A percentile compares a stretch with the other conserved stretches of the same genome.
Conservation (phyloP, 2,113 vertebrate species). For the Bubalus kerabau region DNA sequence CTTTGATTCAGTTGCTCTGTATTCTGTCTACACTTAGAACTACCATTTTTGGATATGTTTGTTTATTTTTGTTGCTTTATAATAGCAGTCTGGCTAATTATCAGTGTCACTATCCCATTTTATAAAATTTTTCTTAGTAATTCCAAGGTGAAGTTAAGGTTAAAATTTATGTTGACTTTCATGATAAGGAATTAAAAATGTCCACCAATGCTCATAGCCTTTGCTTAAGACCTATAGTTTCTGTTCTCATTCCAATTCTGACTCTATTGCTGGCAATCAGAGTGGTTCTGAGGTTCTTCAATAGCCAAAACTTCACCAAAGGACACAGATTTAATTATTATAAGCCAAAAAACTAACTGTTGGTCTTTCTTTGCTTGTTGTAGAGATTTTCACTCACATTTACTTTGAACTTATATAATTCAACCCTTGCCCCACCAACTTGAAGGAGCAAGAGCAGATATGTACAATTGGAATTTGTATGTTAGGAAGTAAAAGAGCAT, state of each 20-base stretch:
- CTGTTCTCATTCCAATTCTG: neutral
- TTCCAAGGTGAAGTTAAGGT: neutral
- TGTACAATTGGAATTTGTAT: neutral
- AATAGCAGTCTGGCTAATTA: neutral
- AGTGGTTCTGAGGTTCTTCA: neutral
- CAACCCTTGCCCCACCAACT: neutral
- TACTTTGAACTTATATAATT: neutral
- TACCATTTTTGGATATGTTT: neutral
- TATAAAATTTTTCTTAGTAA: neutral
- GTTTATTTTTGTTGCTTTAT: neutral
- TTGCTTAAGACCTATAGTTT: neutral
- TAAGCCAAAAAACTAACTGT: neutral
- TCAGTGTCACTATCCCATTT: neutral
- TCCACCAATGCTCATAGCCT: accelerated
- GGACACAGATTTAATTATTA: neutral
- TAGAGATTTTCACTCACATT: neutral
- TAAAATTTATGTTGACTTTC: neutral
- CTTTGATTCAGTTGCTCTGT: neutral
- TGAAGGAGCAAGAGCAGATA: neutral
- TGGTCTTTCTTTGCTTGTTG: neutral
- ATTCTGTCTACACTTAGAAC: neutral
- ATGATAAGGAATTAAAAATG: neutral
- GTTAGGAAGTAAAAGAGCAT: neutral
- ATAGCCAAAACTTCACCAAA: neutral
- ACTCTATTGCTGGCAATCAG: neutral